These are phyloP conservation scores for Gadopsis marmoratus DNA, from an alignment of 2,797 vertebrate genomes.

Conservation along the genomic window DNA sequence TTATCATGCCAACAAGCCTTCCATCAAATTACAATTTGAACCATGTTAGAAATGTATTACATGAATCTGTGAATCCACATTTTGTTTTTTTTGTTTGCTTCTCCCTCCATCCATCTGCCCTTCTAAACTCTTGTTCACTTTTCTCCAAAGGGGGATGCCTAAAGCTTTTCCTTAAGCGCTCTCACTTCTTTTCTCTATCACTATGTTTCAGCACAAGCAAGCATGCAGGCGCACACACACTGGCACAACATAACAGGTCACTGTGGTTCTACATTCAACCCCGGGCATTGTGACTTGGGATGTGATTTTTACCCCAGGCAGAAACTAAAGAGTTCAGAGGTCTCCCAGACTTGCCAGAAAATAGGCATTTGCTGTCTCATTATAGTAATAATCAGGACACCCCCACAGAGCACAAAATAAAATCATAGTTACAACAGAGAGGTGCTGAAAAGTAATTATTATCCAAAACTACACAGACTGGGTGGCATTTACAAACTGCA, in stretches of 20 bases:
- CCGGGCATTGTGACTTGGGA: neutral
- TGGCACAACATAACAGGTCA: neutral
- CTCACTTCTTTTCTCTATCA: neutral
- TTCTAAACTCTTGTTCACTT: neutral
- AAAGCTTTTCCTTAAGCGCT: neutral
- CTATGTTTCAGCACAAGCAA: neutral
- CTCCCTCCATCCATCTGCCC: neutral
- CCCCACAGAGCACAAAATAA: slow-evolving; percentile 21
- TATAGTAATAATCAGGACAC: slow-evolving; percentile 37
- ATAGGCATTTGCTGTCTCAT: slow-evolving; percentile 33
- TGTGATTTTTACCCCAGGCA: slow-evolving; percentile 26
- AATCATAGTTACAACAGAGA: slow-evolving; percentile 40
- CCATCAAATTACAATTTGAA: slow-evolving; percentile 24
- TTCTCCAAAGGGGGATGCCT: neutral
- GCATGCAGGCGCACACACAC: slow-evolving; percentile 2
- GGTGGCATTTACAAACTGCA: slow-evolving; percentile 57
- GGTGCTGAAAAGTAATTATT: slow-evolving; percentile 29
- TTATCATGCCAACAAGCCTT: slow-evolving; percentile 20
- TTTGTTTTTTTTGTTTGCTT: slow-evolving; percentile 2
- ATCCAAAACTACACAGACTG: slow-evolving; percentile 30
- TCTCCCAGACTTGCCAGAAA: slow-evolving; percentile 19
- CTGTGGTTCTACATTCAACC: slow-evolving; percentile 9
- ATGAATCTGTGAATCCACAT: neutral
- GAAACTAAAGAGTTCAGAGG: slow-evolving; percentile 8
- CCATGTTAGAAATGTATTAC: neutral